phyloP scores from a whole-genome alignment of 1,140 invertebrate species.

The Camponotus pennsylvanicus region DNA sequence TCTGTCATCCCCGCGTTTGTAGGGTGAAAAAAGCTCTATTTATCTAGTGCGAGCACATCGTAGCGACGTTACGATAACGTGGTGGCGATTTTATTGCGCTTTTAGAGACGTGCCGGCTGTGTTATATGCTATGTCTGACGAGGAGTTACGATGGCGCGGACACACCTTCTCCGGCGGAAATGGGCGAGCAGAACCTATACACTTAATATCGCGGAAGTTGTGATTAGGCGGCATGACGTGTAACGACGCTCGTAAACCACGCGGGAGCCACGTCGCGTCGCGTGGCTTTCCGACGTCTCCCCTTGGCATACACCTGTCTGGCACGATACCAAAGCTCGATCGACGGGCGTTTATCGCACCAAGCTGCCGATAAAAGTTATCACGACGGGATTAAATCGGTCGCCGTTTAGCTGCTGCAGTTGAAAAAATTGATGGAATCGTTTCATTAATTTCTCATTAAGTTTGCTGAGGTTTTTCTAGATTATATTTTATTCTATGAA shows the following conservation, averaged over 20 bases:
- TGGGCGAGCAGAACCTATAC: conserved; percentile 48
- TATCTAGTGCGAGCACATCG: conserved; percentile 2
- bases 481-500: conserved; percentile 17
- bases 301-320: conserved; percentile 18
- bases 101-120: conserved; percentile 51
- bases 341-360: conserved; percentile 32
- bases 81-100: conserved; percentile 66
- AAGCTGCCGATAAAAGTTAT: conserved; percentile 48
- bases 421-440: neutral
- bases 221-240: conserved; percentile 68
- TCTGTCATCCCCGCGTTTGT: neutral
- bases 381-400: conserved; percentile 22
- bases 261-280: conserved; percentile 42
- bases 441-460: neutral
- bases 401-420: neutral
- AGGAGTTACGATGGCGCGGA: conserved; percentile 31
- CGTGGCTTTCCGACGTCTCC: neutral
- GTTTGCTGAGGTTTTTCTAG: neutral
- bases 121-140: conserved; percentile 43
- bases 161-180: conserved; percentile 35
- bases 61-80: neutral
- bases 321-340: conserved; percentile 18
- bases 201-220: conserved; percentile 70
- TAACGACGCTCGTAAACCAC: conserved; percentile 70
- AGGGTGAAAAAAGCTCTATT: conserved; percentile 17